Percentiles rank a stretch among this genome's conserved stretches.
These are phyloP conservation scores for Caenorhabditis sp. DNA, from an alignment of 2,888 invertebrate genomes.

Conservation along the genomic window DNA sequence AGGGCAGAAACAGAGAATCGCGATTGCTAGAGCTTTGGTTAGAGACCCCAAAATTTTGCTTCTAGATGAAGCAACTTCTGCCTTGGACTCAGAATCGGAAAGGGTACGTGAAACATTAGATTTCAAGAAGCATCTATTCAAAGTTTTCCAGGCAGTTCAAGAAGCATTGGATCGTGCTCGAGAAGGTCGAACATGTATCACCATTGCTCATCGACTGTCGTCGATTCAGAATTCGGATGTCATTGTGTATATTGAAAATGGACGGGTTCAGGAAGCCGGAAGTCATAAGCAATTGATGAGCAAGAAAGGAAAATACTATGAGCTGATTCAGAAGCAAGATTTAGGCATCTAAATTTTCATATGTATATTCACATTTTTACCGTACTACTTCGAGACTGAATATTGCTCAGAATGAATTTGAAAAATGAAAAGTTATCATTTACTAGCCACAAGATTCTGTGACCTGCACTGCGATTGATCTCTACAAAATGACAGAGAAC, in stretches of 20 bases:
- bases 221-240: constrained; percentile 79
- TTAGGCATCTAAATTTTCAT: constrained; percentile 40
- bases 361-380: neutral
- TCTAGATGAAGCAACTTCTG: constrained; percentile 86
- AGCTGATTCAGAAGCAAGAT: constrained; percentile 73
- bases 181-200: constrained; percentile 78
- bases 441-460: constrained; percentile 16
- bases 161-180: constrained; percentile 78
- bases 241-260: constrained; percentile 77
- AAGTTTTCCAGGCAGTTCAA: constrained; percentile 74
- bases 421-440: neutral
- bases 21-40: constrained; percentile 87
- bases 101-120: constrained; percentile 85
- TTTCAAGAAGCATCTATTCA: too few relatives aligned
- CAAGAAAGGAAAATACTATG: constrained; percentile 71
- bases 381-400: neutral
- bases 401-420: neutral
- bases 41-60: constrained; percentile 85
- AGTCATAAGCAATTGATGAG: constrained; percentile 74
- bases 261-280: constrained; percentile 73
- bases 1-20: constrained; percentile 92
- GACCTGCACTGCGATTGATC: constrained; percentile 46
- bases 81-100: constrained; percentile 85
- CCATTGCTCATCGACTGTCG: constrained; percentile 79
- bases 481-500: constrained; percentile 10